These are phyloP conservation scores for Aethina tumida DNA, from an alignment of 1,140 invertebrate genomes.

Conservation along the genomic window DNA sequence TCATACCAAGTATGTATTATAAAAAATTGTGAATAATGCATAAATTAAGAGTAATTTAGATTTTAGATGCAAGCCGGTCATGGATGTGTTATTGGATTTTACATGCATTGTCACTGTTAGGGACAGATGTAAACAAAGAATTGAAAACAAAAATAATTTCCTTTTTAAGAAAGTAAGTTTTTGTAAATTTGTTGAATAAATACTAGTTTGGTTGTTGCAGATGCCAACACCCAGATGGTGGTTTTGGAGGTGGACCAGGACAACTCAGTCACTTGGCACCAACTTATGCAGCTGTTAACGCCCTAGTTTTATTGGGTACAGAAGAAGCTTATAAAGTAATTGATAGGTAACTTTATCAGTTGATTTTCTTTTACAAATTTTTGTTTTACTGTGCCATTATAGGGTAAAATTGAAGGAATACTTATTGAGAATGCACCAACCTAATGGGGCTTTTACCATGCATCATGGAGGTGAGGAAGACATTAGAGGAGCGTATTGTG, in stretches of 20 bases:
- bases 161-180: constrained; percentile 49
- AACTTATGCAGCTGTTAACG: constrained; percentile 94
- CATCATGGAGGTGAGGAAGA: constrained; percentile 93
- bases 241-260: constrained; percentile 89
- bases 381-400: constrained; percentile 13
- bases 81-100: constrained; percentile 96
- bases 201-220: constrained; percentile 29
- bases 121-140: constrained; percentile 54
- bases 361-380: constrained; percentile 6
- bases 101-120: constrained; percentile 77
- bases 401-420: constrained; percentile 64
- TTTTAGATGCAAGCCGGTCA: constrained; percentile 84
- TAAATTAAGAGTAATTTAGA: constrained; percentile 47
- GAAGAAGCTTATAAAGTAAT: constrained; percentile 79
- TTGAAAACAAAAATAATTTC: constrained; percentile 53
- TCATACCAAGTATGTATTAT: too few relatives aligned
- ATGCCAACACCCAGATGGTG: constrained; percentile 74
- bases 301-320: constrained; percentile 80
- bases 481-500: constrained; percentile 92
- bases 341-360: constrained; percentile 51
- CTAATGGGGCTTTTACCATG: constrained; percentile 87
- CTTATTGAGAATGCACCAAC: constrained; percentile 60
- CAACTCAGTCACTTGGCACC: constrained; percentile 89
- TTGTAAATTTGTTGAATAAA: constrained; percentile 8
- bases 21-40: too few relatives aligned